These are phyloP conservation scores for Campylorhamphus procurvoides DNA, from an alignment of 2,113 vertebrate genomes.

Conservation along the genomic window DNA sequence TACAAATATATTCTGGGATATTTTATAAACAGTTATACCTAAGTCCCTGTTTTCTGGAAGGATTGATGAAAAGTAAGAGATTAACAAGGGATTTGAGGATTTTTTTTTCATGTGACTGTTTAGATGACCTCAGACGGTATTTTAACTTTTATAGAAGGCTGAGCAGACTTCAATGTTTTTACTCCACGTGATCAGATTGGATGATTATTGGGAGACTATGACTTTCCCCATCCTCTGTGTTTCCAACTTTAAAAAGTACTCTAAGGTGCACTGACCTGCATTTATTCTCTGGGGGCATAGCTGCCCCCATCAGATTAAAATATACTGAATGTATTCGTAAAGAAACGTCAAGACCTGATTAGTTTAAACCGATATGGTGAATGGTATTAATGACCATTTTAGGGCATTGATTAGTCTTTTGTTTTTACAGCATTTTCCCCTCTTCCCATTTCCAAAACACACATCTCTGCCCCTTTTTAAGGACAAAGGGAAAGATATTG, in stretches of 20 bases:
- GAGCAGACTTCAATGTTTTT: background rate
- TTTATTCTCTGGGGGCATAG: background rate
- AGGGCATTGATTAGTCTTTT: background rate
- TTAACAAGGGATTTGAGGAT: background rate
- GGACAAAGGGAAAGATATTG: background rate
- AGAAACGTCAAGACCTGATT: background rate
- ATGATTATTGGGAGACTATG: background rate
- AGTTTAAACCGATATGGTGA: background rate
- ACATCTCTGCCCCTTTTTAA: background rate
- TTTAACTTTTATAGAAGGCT: background rate
- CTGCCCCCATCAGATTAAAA: background rate
- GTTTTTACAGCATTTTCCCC: background rate
- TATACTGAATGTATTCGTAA: background rate
- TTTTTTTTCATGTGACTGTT: background rate
- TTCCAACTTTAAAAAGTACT: background rate
- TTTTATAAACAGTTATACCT: background rate
- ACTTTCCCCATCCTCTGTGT: background rate
- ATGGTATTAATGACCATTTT: background rate
- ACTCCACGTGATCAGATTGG: background rate
- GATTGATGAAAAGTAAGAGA: background rate
- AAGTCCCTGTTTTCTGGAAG: background rate
- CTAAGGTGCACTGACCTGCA: background rate
- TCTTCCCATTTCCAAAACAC: background rate
- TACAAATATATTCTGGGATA: background rate
- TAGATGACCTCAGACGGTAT: background rate